Conservation (phyloP, 1,140 invertebrate genomes). For the Calycopis cecrops region DNA sequence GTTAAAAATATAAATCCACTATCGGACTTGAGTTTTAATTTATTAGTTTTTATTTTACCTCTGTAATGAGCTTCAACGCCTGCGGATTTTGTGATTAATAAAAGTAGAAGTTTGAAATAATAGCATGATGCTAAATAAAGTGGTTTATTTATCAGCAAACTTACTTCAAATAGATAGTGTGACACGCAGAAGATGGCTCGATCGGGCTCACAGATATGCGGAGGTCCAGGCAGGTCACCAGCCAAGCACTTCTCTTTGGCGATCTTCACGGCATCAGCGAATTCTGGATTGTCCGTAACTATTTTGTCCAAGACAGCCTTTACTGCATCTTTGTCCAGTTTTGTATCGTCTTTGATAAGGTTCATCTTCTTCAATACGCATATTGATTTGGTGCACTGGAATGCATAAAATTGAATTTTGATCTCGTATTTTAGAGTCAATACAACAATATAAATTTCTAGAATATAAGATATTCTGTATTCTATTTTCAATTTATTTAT, state of each 20-base stretch:
- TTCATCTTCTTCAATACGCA: slow-evolving; percentile 46
- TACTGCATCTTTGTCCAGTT: slow-evolving; percentile 37
- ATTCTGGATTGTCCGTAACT: slow-evolving; percentile 31
- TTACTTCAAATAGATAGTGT: slow-evolving; percentile 36
- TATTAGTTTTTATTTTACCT: no score
- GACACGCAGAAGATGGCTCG: slow-evolving; percentile 44
- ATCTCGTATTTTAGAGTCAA: not conserved
- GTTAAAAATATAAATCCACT: no score
- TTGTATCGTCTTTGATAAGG: slow-evolving; percentile 37
- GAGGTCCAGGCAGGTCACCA: slow-evolving; percentile 37
- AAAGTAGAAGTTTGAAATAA: no score
- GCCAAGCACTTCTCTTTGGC: slow-evolving; percentile 41
- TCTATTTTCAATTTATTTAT: no score
- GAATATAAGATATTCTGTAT: no score
- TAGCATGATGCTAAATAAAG: no score
- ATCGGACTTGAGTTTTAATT: no score
- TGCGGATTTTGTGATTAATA: no score
- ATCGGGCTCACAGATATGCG: slow-evolving; percentile 39
- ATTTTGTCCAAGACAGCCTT: slow-evolving; percentile 39
- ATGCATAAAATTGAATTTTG: slow-evolving; percentile 7
- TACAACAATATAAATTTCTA: no score
- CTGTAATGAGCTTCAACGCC: no score
- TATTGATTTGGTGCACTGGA: slow-evolving; percentile 47
- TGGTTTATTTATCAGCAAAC: slow-evolving; percentile 9
- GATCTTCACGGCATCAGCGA: slow-evolving; percentile 32